Evolutionary conservation across 2,888 invertebrate genomes (phyloP).

Genomic region (Platerodrilus igneus): DNA sequence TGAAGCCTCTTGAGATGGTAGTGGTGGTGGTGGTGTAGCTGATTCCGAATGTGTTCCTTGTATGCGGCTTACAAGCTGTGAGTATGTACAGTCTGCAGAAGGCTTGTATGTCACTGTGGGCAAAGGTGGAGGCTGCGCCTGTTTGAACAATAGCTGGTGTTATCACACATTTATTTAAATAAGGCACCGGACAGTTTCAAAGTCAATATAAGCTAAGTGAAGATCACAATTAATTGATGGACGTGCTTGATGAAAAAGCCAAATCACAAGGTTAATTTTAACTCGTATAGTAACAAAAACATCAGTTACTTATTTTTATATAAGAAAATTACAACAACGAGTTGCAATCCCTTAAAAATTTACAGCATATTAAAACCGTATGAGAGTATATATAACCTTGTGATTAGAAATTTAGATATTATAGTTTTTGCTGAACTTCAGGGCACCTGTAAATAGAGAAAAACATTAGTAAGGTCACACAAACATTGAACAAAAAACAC

Average conservation of each 20-base stretch:
- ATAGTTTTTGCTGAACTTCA: conserved; percentile 2
- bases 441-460: conserved; percentile 44
- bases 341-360: not conserved
- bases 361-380: conserved; percentile 1
- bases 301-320: too few relatives aligned
- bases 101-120: conserved; percentile 70
- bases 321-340: conserved; percentile 1
- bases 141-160: conserved; percentile 27
- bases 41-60: conserved; percentile 51
- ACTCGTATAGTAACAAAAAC: too few relatives aligned
- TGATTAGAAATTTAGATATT: conserved; percentile 3
- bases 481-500: too few relatives aligned
- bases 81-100: conserved; percentile 82
- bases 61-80: conserved; percentile 81
- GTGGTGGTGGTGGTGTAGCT: conserved; percentile 49
- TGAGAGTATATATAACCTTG: too few relatives aligned
- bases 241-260: too few relatives aligned
- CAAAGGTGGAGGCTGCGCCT: conserved; percentile 54
- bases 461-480: conserved; percentile 38
- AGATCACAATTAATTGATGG: too few relatives aligned
- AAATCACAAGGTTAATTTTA: too few relatives aligned
- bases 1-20: conserved; percentile 41
- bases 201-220: too few relatives aligned
- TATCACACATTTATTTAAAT: conserved; percentile 8
- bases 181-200: not conserved